These are phyloP conservation scores for Nebria salina DNA, from an alignment of 2,888 invertebrate species.

Conservation along the genomic window DNA sequence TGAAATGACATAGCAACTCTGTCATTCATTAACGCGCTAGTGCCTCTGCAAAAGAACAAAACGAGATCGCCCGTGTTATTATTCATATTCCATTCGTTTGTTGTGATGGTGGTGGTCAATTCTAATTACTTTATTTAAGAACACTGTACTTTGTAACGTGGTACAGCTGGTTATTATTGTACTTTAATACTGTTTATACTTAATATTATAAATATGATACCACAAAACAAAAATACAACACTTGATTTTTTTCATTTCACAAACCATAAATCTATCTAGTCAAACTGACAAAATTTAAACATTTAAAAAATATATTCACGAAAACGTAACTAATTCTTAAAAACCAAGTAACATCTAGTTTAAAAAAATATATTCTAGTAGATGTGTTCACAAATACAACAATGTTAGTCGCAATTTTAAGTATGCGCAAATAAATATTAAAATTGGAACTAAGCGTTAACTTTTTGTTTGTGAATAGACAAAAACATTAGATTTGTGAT, in stretches of 20 bases:
- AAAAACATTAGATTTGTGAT: neutral
- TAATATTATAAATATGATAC: neutral
- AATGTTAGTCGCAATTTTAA: too few species aligned
- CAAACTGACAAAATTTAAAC: too few species aligned
- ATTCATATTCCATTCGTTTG: constrained; percentile 49
- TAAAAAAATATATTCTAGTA: too few species aligned
- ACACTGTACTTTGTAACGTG: neutral
- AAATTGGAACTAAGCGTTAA: too few species aligned
- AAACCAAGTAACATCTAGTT: too few species aligned
- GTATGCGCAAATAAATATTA: too few species aligned
- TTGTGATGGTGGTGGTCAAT: neutral
- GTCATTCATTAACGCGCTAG: constrained; percentile 60
- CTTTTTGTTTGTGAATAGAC: too few species aligned
- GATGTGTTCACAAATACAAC: too few species aligned
- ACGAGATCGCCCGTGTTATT: constrained; percentile 60
- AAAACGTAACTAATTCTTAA: too few species aligned
- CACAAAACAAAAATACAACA: constrained; percentile 1
- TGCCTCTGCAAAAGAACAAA: constrained; percentile 63
- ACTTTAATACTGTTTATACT: neutral
- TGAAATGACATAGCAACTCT: constrained; percentile 58
- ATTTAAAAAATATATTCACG: too few species aligned
- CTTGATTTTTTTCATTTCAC: neutral
- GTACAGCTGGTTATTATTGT: too few species aligned
- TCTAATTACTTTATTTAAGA: neutral
- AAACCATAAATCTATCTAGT: neutral